Base-by-base conservation (phyloP, 1,140 invertebrate genomes). In the Yoshiicerus persimilis region DNA sequence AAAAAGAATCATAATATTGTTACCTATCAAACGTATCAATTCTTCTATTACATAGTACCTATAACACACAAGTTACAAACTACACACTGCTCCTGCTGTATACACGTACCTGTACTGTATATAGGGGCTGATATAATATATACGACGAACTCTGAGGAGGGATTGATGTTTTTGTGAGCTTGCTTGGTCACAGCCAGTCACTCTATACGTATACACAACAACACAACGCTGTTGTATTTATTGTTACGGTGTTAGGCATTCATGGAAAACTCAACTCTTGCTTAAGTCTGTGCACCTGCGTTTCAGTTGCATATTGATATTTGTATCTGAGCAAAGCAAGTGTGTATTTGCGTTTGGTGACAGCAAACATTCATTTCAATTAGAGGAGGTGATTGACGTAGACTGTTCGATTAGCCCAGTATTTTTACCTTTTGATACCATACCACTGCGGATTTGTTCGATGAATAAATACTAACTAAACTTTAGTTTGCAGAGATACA, bases 1-100 rank as follows among this genome's bases (percentile, higher is more conserved):
- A 83, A 10, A 87, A 86, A 38, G 25, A 36, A 20, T 36, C 34
- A 83, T 34, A 83, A 83, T 87, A 87, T 83, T 83, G 36, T 39
- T 47, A 25, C 4, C 34, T 87, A 80, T 38, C 32, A 36, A 36
- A 8, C 75, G 9, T 80, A 70, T 70, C 27, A 20, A 30, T 32
- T 32, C 5, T 30, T 4, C n/a, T n/a, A n/a, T n/a, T n/a, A n/a
- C n/a, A n/a, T n/a, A n/a, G n/a, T n/a, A n/a, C n/a, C n/a, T n/a
- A n/a, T n/a, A n/a, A n/a, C n/a, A n/a, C n/a, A n/a, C n/a, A n/a
- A n/a, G n/a, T n/a, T n/a, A n/a, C n/a, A n/a, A n/a, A n/a, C n/a
- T n/a, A n/a, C n/a, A n/a, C n/a, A n/a, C n/a, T 30, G 1, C 9
- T 32, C 6, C 25, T 70, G 66, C 20, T 20, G 41, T 47, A 70